Conservation (phyloP, 2,888 invertebrate species). For the Drosophila affinis region DNA sequence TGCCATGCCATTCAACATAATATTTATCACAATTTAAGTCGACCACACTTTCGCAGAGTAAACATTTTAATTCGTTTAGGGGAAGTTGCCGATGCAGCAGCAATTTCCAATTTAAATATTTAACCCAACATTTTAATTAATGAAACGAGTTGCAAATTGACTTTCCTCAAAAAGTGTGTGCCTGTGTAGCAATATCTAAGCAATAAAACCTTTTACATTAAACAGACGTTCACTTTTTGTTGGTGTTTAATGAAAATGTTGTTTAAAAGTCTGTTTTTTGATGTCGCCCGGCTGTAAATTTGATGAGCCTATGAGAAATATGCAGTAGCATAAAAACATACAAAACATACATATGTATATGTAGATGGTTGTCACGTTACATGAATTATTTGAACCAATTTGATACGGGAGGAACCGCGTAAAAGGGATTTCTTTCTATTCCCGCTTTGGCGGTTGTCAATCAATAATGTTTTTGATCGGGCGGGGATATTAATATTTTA, state of each 20-base stretch:
- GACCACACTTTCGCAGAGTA: conserved; percentile 5
- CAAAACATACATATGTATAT: too few species aligned
- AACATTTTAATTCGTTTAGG: conserved; percentile 19
- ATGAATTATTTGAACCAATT: too few species aligned
- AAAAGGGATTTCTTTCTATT: too few species aligned
- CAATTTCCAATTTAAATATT: conserved; percentile 25
- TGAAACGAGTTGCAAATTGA: conserved; percentile 30
- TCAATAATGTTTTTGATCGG: too few species aligned
- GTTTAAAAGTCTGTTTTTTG: neutral
- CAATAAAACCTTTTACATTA: conserved; percentile 14
- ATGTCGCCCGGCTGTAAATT: neutral
- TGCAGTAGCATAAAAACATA: too few species aligned
- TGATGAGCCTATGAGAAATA: neutral
- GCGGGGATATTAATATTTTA: too few species aligned
- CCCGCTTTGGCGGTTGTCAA: too few species aligned
- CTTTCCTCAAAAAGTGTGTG: conserved; percentile 18
- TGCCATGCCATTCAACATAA: conserved; percentile 29
- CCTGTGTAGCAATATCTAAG: conserved; percentile 1
- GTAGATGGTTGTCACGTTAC: too few species aligned
- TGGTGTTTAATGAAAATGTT: neutral
- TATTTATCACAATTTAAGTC: conserved; percentile 15
- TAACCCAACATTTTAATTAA: conserved; percentile 36
- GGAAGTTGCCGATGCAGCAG: conserved; percentile 25
- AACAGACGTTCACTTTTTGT: neutral
- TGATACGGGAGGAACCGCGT: too few species aligned